Evolutionary conservation across 2,113 vertebrate genomes (phyloP).

Genomic region (Pelvicachromis taeniatus): DNA sequence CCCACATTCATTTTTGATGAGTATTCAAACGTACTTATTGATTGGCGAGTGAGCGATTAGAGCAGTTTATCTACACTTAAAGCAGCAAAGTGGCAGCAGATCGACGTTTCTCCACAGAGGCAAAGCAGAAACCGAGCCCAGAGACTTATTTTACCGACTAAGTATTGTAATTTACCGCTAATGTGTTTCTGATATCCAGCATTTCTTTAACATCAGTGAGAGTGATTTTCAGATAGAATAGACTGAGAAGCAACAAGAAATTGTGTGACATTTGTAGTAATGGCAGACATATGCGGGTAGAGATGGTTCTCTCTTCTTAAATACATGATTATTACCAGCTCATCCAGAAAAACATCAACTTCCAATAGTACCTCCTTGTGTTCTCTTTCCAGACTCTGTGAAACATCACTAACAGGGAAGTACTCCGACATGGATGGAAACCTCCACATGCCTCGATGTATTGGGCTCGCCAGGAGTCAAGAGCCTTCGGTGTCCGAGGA

Average conservation of each 20-base stretch:
- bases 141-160: background rate
- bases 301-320: background rate
- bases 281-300: background rate
- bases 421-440: constrained; percentile 77
- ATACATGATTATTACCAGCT: background rate
- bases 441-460: constrained; percentile 66
- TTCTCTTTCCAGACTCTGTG: constrained; percentile 79
- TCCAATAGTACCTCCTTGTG: background rate
- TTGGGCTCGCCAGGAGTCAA: constrained; percentile 89
- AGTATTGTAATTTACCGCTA: background rate
- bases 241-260: background rate
- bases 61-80: background rate
- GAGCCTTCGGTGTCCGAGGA: constrained; percentile 87
- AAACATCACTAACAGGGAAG: constrained; percentile 84
- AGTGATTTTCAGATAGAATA: background rate
- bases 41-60: background rate
- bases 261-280: background rate
- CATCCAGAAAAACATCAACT: background rate
- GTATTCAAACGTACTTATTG: background rate
- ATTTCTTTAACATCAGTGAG: background rate
- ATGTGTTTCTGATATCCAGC: background rate
- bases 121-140: background rate
- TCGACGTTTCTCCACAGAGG: background rate
- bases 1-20: background rate
- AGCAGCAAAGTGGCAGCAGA: background rate